Conservation (phyloP, 2,113 vertebrate species). For the Callospermophilus lateralis region DNA sequence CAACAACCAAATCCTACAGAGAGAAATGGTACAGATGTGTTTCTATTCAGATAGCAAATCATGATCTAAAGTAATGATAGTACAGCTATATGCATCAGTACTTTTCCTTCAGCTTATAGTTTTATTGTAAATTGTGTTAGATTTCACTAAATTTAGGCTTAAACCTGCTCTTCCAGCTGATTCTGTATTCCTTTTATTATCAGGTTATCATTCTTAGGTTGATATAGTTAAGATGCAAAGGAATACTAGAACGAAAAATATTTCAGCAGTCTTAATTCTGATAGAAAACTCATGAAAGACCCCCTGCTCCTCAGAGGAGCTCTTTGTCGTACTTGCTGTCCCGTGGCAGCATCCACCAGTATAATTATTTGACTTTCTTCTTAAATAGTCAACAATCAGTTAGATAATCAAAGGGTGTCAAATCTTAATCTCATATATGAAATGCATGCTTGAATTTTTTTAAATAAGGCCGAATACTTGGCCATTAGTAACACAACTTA, state of each 20-base stretch:
- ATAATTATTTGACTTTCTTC: slow-evolving; percentile 49
- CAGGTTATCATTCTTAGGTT: slow-evolving; percentile 8
- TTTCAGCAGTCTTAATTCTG: neutral
- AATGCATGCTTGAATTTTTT: slow-evolving; percentile 29
- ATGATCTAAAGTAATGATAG: neutral
- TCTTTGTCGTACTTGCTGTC: slow-evolving; percentile 10
- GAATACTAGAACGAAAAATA: neutral
- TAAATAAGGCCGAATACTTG: slow-evolving; percentile 8
- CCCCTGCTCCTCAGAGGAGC: neutral
- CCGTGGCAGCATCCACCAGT: neutral
- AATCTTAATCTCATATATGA: slow-evolving; percentile 14
- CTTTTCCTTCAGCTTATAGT: neutral
- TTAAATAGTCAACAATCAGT: slow-evolving; percentile 33
- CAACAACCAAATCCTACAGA: neutral
- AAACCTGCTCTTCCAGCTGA: neutral
- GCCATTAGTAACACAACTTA: neutral
- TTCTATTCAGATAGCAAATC: neutral
- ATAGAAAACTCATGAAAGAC: neutral
- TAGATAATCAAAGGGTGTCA: slow-evolving; percentile 13
- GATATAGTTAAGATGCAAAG: neutral
- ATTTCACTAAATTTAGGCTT: slow-evolving; percentile 45
- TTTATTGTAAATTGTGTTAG: neutral
- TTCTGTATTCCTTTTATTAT: neutral
- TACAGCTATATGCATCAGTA: neutral
- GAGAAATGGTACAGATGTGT: neutral